Conservation (phyloP, 2,888 invertebrate genomes). For the Hirtodrosophila histrioides region DNA sequence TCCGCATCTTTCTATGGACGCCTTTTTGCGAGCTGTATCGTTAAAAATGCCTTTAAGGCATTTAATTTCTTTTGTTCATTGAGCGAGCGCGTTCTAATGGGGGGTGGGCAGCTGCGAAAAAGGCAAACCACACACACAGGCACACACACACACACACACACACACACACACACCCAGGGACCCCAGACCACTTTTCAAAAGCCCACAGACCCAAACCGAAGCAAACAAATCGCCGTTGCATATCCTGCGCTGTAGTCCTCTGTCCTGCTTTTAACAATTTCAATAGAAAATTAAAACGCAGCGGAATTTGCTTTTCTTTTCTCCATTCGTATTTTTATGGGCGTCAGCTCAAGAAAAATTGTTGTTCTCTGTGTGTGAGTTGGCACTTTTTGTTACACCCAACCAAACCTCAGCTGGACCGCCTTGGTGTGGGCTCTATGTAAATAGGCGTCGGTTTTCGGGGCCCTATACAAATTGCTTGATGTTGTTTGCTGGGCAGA, state of each 20-base stretch:
- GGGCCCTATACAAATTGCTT: conserved; percentile 57
- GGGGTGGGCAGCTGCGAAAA: conserved; percentile 39
- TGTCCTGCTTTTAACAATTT: conserved; percentile 71
- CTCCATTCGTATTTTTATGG: conserved; percentile 26
- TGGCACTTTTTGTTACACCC: conserved; percentile 42
- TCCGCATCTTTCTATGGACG: conserved; percentile 44
- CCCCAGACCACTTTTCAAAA: neutral
- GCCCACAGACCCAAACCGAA: conserved; percentile 29
- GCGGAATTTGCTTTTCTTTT: conserved; percentile 54
- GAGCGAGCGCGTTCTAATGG: conserved; percentile 59
- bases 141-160: conserved; percentile 7
- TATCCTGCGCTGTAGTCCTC: conserved; percentile 43
- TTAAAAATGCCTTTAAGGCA: conserved; percentile 79
- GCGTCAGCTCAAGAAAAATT: conserved; percentile 69
- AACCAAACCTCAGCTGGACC: conserved; percentile 25
- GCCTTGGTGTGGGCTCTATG: conserved; percentile 45
- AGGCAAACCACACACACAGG: conserved; percentile 35
- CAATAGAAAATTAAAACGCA: conserved; percentile 76
- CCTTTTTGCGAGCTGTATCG: conserved; percentile 58
- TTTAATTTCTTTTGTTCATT: conserved; percentile 79
- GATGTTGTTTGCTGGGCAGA: conserved; percentile 31
- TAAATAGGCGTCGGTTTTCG: conserved; percentile 59
- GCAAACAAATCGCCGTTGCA: conserved; percentile 53
- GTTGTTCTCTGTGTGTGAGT: conserved; percentile 55
- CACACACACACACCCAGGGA: conserved; percentile 3